Evolutionary conservation across 2,888 invertebrate genomes (phyloP).

Genomic region (Acanthococcus lagerstroemiae): DNA sequence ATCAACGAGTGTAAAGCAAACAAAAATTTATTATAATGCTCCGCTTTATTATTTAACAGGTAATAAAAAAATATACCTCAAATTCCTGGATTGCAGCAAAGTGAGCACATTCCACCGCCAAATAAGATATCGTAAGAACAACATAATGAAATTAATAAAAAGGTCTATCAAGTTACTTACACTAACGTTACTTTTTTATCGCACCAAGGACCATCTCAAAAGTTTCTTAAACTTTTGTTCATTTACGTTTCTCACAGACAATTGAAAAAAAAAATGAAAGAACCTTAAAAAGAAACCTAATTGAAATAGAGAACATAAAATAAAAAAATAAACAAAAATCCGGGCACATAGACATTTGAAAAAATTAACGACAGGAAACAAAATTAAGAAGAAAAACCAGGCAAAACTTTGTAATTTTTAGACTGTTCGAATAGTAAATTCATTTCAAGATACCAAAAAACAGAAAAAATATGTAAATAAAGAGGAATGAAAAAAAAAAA

Average conservation of each 20-base stretch:
- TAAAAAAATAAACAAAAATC: not conserved
- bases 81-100: slow-evolving; percentile 60
- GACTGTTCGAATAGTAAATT: not conserved
- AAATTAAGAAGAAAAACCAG: not conserved
- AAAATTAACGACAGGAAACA: not conserved
- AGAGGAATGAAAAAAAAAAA: not conserved
- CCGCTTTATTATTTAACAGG: slow-evolving; percentile 12
- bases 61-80: slow-evolving; percentile 53
- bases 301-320: not conserved
- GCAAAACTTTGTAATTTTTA: not conserved
- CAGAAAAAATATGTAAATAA: slow-evolving; percentile 1
- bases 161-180: too few species aligned
- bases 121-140: slow-evolving; percentile 44
- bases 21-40: slow-evolving; percentile 20
- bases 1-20: slow-evolving; percentile 28
- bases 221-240: slow-evolving; percentile 42
- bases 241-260: not conserved
- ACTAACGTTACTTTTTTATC: slow-evolving; percentile 40
- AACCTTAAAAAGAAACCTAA: not conserved
- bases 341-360: not conserved
- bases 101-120: slow-evolving; percentile 46
- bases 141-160: slow-evolving; percentile 52
- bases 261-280: not conserved
- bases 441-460: slow-evolving; percentile 11
- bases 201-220: slow-evolving; percentile 48